These are phyloP conservation scores for Apantesis nais DNA, from an alignment of 2,888 invertebrate species.

Conservation along the genomic window DNA sequence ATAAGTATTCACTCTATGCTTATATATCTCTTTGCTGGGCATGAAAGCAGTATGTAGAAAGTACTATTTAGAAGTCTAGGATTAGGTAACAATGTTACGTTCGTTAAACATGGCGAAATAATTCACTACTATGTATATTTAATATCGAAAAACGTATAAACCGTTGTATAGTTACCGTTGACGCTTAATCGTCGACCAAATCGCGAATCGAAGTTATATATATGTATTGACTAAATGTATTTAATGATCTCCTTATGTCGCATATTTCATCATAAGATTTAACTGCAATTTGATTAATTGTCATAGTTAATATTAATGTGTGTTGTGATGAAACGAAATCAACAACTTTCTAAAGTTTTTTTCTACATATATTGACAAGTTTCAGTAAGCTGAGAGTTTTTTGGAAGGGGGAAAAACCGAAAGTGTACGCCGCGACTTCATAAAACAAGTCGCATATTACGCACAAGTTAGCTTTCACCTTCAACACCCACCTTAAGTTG, in stretches of 20 bases:
- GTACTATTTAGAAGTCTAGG: conserved; percentile 62
- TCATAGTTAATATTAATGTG: conserved; percentile 15
- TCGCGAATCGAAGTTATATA: conserved; percentile 66
- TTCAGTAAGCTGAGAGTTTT: conserved; percentile 40
- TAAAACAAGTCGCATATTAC: conserved; percentile 57
- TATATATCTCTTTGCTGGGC: not conserved
- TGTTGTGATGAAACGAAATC: conserved; percentile 24
- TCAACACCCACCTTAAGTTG: conserved; percentile 53
- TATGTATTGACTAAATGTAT: conserved; percentile 53
- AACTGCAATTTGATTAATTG: not conserved
- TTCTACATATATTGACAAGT: conserved; percentile 67
- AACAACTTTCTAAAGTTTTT: conserved; percentile 58
- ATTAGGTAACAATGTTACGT: conserved; percentile 63
- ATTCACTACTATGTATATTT: conserved; percentile 76
- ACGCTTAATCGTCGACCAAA: conserved; percentile 69
- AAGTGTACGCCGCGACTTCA: conserved; percentile 57
- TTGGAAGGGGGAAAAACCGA: conserved; percentile 46
- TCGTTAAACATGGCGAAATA: conserved; percentile 67
- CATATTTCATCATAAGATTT: not conserved
- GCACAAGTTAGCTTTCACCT: conserved; percentile 68
- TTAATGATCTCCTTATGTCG: conserved; percentile 53
- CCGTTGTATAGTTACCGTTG: conserved; percentile 75
- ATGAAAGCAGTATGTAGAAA: conserved; percentile 48
- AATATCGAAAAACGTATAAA: conserved; percentile 68
- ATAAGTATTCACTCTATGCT: not conserved